These are phyloP conservation scores for Rhynchopsitta pachyrhyncha DNA, from an alignment of 2,113 vertebrate genomes.

Conservation along the genomic window DNA sequence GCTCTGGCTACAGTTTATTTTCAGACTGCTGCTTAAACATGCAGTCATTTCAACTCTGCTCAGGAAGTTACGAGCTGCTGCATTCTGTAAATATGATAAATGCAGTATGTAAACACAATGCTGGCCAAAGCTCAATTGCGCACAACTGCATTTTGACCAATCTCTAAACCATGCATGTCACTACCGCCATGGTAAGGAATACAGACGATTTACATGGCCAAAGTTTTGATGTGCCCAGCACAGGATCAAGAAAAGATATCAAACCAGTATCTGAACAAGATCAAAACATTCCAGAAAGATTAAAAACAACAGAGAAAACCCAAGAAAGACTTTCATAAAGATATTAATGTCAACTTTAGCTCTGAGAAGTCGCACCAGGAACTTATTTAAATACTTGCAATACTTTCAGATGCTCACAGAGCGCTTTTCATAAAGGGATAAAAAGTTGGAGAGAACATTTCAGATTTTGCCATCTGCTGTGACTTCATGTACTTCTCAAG, in stretches of 20 bases:
- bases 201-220: neutral
- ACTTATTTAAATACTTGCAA: conserved; percentile 30
- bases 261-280: neutral
- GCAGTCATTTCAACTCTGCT: neutral
- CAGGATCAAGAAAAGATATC: neutral
- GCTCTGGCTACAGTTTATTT: neutral
- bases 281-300: neutral
- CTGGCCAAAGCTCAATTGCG: neutral
- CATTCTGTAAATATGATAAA: neutral
- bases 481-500: conserved; percentile 37
- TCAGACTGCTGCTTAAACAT: neutral
- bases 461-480: conserved; percentile 55
- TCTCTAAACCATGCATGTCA: neutral
- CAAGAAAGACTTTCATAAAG: neutral
- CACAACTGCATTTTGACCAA: neutral
- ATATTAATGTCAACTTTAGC: neutral
- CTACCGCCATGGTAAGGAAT: rapidly evolving
- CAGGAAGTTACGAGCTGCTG: neutral
- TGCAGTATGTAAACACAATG: neutral
- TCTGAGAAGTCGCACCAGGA: neutral
- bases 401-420: neutral
- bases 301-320: neutral
- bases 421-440: conserved; percentile 17
- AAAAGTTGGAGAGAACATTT: conserved; percentile 37
- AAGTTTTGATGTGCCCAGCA: neutral